These are phyloP conservation scores for Phortica okadai DNA, from an alignment of 2,888 invertebrate genomes.

Conservation along the genomic window DNA sequence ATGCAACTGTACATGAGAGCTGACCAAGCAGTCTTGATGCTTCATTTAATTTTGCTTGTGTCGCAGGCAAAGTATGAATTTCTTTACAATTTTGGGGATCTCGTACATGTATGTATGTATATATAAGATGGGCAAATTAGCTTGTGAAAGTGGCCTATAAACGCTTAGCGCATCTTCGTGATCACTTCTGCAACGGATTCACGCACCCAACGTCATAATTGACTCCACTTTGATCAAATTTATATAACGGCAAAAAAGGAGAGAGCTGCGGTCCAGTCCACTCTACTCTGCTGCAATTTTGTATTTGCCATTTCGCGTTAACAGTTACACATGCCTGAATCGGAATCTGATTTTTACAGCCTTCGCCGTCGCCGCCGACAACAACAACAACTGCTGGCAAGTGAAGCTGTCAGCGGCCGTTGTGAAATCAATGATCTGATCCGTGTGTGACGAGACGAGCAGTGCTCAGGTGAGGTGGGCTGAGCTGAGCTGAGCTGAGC, in stretches of 20 bases:
- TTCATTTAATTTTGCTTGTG: not conserved
- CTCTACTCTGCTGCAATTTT: not conserved
- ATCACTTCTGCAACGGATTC: not conserved
- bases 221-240: conserved; percentile 60
- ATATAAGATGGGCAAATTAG: not conserved
- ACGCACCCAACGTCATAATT: conserved; percentile 54
- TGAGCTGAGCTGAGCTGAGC: not conserved
- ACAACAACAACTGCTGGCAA: not conserved
- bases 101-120: not conserved
- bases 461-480: not conserved
- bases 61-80: not conserved
- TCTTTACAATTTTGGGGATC: not conserved
- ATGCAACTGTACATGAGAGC: not conserved
- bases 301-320: conserved; percentile 60
- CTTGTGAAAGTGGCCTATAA: not conserved
- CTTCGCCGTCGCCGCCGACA: not conserved
- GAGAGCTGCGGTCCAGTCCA: conserved; percentile 3
- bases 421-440: conserved; percentile 27
- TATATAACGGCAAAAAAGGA: conserved; percentile 52
- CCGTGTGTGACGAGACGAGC: not conserved
- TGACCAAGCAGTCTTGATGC: not conserved
- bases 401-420: conserved; percentile 19
- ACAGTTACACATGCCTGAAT: conserved; percentile 12
- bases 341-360: not conserved
- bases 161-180: not conserved